Conservation (phyloP, 2,113 vertebrate species). For the Toxotes jaculatrix region DNA sequence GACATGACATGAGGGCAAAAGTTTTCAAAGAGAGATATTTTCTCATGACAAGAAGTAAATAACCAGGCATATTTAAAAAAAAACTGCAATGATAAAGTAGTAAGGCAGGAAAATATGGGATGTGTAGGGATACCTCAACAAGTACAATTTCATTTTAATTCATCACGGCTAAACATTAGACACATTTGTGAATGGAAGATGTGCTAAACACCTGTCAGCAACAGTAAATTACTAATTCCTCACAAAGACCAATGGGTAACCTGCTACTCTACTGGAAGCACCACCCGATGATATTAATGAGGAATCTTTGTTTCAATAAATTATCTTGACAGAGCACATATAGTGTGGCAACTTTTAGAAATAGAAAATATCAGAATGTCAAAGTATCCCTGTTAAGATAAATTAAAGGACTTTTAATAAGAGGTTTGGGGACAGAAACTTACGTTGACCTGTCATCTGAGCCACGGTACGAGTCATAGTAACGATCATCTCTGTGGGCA, state of each 20-base stretch:
- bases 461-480: slow-evolving; percentile 86
- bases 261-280: slow-evolving; percentile 3
- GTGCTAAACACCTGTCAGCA: slow-evolving; percentile 1
- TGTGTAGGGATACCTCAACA: slow-evolving; percentile 63
- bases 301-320: slow-evolving; percentile 2
- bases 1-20: background rate
- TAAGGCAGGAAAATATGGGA: background rate
- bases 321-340: slow-evolving; percentile 6
- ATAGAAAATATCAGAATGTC: slow-evolving; percentile 25
- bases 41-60: background rate
- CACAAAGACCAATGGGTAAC: slow-evolving; percentile 23
- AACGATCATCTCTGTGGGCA: slow-evolving; percentile 85
- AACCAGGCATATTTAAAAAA: slow-evolving; percentile 17
- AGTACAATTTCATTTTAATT: slow-evolving; percentile 3
- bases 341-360: background rate
- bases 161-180: background rate
- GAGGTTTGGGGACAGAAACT: slow-evolving; percentile 72
- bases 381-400: slow-evolving; percentile 56
- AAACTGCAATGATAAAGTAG: background rate
- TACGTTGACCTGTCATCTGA: slow-evolving; percentile 86
- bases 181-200: slow-evolving; percentile 20
- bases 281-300: slow-evolving; percentile 23
- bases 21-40: background rate
- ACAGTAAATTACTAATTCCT: slow-evolving; percentile 5
- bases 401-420: slow-evolving; percentile 17